Percentiles rank a stretch among this genome's conserved stretches.
These are phyloP conservation scores for Chroicocephalus ridibundus DNA, from an alignment of 2,113 vertebrate species.

Conservation along the genomic window DNA sequence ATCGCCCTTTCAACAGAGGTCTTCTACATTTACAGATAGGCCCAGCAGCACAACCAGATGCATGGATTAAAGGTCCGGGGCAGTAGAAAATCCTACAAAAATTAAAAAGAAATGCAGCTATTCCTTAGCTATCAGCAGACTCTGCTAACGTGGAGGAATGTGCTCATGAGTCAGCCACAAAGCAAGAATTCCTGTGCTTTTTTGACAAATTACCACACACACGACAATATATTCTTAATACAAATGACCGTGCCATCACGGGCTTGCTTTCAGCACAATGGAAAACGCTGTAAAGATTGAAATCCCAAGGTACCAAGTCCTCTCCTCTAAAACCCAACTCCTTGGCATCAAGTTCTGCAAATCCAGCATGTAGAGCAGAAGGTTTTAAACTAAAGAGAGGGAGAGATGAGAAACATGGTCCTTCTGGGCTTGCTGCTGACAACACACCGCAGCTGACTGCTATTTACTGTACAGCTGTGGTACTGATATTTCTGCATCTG, in stretches of 20 bases:
- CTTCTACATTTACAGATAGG: not conserved
- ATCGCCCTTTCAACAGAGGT: not conserved
- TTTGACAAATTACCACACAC: not conserved
- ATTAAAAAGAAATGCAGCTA: not conserved
- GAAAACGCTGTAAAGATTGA: not conserved
- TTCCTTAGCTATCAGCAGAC: not conserved
- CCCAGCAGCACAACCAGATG: not conserved
- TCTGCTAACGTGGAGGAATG: rapidly evolving
- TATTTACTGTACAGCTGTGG: not conserved
- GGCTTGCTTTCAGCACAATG: not conserved
- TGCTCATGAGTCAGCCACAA: not conserved
- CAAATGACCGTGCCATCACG: not conserved
- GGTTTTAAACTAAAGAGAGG: not conserved
- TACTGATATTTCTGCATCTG: not conserved
- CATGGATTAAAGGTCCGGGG: not conserved
- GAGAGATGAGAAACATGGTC: not conserved
- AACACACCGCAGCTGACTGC: not conserved
- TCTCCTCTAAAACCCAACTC: not conserved
- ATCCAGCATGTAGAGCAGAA: not conserved
- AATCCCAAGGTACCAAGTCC: not conserved
- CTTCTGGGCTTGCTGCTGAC: not conserved
- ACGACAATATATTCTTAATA: not conserved
- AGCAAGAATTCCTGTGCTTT: not conserved
- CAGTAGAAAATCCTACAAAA: not conserved
- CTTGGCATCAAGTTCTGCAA: not conserved